Evolutionary conservation across 1,140 invertebrate genomes (phyloP).

Genomic region (Drosophila willistoni): DNA sequence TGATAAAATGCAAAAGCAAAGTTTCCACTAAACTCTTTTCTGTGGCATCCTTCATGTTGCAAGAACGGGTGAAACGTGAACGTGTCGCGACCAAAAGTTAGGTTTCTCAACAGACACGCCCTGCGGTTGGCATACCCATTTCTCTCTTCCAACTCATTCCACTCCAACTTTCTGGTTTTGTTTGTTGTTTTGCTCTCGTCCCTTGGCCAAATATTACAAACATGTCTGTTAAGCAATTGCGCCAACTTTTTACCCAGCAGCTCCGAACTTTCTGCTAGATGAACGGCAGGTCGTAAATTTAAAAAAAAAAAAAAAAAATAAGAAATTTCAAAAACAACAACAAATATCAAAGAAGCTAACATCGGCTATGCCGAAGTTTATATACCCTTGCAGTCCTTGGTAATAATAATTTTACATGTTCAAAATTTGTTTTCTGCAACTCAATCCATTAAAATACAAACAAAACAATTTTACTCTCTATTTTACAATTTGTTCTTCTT

Average conservation of each 20-base stretch:
- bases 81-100: constrained; percentile 63
- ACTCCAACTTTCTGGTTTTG: background rate
- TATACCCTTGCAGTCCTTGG: too few species aligned
- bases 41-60: constrained; percentile 55
- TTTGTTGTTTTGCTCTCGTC: constrained; percentile 6
- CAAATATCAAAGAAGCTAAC: constrained; percentile 18
- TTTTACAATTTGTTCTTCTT: too few species aligned
- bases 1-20: constrained; percentile 68
- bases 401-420: too few species aligned
- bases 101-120: constrained; percentile 32
- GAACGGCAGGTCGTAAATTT: constrained; percentile 75
- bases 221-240: constrained; percentile 50
- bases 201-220: constrained; percentile 31
- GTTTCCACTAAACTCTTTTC: constrained; percentile 71
- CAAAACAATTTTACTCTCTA: too few species aligned
- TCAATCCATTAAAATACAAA: too few species aligned
- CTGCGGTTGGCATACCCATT: too few species aligned
- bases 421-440: too few species aligned
- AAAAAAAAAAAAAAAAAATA: constrained; percentile 22
- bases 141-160: background rate
- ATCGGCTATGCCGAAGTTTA: too few species aligned
- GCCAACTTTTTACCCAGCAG: constrained; percentile 53
- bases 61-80: too few species aligned
- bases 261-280: constrained; percentile 28
- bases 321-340: constrained; percentile 60